phyloP scores from a whole-genome alignment of 2,888 invertebrate genomes.

The Temnothorax ravouxi region DNA sequence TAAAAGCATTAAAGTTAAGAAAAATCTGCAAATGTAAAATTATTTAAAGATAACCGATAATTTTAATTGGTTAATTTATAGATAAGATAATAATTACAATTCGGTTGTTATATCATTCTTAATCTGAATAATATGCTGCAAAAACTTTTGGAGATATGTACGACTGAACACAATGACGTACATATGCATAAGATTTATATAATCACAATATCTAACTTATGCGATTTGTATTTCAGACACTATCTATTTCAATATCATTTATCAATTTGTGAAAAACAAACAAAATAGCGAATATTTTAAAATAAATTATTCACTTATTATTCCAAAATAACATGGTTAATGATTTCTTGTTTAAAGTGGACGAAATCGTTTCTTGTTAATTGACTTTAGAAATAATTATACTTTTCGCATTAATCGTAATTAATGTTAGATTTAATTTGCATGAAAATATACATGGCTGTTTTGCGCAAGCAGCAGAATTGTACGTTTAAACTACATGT shows the following conservation, averaged over 20 bases:
- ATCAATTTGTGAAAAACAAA: neutral
- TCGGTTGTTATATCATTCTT: neutral
- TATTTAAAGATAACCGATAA: slow-evolving; percentile 24
- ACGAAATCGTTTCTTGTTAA: neutral
- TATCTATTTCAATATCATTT: neutral
- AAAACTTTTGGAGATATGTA: neutral
- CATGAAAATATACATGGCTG: neutral
- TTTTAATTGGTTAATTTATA: neutral
- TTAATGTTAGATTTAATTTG: neutral
- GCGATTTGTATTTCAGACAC: neutral
- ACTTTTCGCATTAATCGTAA: neutral
- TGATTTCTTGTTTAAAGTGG: neutral
- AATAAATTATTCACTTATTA: neutral
- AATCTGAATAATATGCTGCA: neutral
- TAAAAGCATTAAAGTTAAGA: neutral
- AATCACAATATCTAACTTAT: neutral
- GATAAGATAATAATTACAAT: neutral
- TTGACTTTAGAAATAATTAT: neutral
- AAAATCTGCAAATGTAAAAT: neutral
- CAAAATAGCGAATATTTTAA: neutral
- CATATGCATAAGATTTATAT: neutral
- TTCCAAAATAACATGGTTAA: neutral
- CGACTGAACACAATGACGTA: neutral
- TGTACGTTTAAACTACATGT: neutral
- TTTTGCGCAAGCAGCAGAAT: neutral